Conservation (phyloP, 2,113 vertebrate species). For the Brachypodius melanocephalos region DNA sequence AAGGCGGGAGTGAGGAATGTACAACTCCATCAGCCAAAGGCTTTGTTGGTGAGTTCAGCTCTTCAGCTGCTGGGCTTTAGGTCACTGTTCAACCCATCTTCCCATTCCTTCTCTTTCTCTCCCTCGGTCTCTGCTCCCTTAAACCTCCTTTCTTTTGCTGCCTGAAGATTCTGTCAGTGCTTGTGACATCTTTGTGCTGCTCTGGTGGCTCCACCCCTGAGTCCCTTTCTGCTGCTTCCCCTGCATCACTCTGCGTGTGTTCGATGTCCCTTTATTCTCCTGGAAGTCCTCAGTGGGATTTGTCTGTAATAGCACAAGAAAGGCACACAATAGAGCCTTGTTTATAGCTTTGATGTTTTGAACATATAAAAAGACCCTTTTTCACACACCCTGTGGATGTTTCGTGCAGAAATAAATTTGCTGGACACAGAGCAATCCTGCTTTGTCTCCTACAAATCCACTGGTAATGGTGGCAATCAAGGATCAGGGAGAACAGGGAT, state of each 20-base stretch:
- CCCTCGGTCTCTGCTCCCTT: background rate
- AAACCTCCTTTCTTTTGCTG: background rate
- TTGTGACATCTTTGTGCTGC: background rate
- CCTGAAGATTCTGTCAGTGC: background rate
- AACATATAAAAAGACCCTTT: background rate
- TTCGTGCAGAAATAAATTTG: background rate
- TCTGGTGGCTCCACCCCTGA: rapidly evolving
- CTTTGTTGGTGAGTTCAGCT: background rate
- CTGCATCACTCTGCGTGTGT: rapidly evolving
- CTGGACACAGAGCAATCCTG: background rate
- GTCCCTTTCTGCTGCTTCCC: background rate
- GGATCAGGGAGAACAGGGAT: background rate
- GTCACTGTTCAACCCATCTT: background rate
- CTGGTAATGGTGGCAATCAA: background rate
- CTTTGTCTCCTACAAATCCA: background rate
- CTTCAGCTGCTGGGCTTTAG: background rate
- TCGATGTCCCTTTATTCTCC: background rate
- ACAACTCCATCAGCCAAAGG: background rate
- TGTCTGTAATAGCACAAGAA: background rate
- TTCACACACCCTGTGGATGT: background rate
- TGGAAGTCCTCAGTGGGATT: background rate
- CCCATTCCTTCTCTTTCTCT: background rate
- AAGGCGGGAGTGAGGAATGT: background rate
- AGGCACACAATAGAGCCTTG: background rate
- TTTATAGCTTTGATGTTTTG: background rate